A percentile compares a stretch with the other conserved stretches of the same genome.
Evolutionary conservation across 2,888 invertebrate species (phyloP).

Genomic region (Monoplex corrugatus): DNA sequence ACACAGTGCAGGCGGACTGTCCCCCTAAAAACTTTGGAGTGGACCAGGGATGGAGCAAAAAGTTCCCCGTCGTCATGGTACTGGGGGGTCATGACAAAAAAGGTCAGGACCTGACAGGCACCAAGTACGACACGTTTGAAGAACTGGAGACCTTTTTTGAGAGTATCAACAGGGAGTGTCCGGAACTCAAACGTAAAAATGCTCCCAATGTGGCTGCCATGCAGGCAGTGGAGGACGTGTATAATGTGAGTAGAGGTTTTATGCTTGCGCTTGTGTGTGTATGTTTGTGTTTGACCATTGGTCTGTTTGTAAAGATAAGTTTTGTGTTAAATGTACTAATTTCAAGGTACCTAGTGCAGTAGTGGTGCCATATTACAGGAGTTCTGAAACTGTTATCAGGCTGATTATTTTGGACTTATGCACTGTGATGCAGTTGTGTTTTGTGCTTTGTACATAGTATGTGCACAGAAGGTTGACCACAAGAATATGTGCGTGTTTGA

Average conservation of each 20-base stretch:
- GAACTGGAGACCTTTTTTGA: constrained; percentile 80
- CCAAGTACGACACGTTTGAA: constrained; percentile 78
- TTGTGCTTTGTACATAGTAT: no score
- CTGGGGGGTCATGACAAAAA: constrained; percentile 66
- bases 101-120: constrained; percentile 73
- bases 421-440: no score
- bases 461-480: no score
- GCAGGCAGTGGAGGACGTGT: constrained; percentile 94
- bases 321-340: no score
- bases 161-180: constrained; percentile 75
- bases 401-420: no score
- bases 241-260: constrained; percentile 86
- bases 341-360: no score
- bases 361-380: no score
- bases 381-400: no score
- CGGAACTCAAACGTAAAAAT: constrained; percentile 73
- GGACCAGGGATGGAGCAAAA: constrained; percentile 70
- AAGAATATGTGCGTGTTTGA: no score
- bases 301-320: no score
- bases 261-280: constrained; percentile 26
- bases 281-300: no score
- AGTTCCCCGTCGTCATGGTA: constrained; percentile 74
- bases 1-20: constrained; percentile 72
- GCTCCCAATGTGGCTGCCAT: constrained; percentile 76
- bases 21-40: constrained; percentile 74